Percentiles rank a stretch among this genome's conserved stretches.
Evolutionary conservation across 2,797 vertebrate species (phyloP).

Genomic region (Bovichtus diacanthus): DNA sequence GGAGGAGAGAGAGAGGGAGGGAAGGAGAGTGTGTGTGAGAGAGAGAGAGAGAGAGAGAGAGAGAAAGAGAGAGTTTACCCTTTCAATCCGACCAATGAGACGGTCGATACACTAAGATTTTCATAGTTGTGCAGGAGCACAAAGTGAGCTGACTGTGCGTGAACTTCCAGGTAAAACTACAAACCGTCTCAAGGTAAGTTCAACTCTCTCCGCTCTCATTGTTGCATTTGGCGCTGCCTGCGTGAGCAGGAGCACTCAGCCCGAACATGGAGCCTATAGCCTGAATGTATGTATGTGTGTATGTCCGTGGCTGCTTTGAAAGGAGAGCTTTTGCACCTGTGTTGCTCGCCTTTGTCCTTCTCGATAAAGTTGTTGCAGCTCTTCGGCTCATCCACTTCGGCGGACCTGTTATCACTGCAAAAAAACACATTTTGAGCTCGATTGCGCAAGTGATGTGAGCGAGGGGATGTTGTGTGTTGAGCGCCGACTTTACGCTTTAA

Average conservation of each 20-base stretch:
- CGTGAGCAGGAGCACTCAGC: slow-evolving; percentile 37
- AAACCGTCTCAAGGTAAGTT: slow-evolving; percentile 74
- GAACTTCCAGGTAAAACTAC: slow-evolving; percentile 77
- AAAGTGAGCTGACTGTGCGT: slow-evolving; percentile 64
- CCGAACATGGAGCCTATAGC: slow-evolving; percentile 69
- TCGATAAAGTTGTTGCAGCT: slow-evolving; percentile 43
- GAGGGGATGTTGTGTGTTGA: slow-evolving; percentile 53
- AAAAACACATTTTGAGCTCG: slow-evolving; percentile 50
- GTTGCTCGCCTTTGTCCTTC: slow-evolving; percentile 65
- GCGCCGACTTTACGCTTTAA: slow-evolving; percentile 55
- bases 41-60: slow-evolving; percentile 26
- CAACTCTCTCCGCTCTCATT: neutral
- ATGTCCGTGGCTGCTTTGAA: slow-evolving; percentile 31
- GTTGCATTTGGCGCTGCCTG: slow-evolving; percentile 49
- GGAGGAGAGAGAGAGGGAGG: slow-evolving; percentile 41
- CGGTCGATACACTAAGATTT: slow-evolving; percentile 73
- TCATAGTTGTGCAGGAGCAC: slow-evolving; percentile 75
- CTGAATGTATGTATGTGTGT: slow-evolving; percentile 23
- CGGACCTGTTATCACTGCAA: slow-evolving; percentile 54
- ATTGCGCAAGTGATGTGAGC: slow-evolving; percentile 79
- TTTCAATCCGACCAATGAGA: slow-evolving; percentile 78
- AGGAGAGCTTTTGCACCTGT: slow-evolving; percentile 77
- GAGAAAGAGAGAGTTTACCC: slow-evolving; percentile 66
- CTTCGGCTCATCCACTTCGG: slow-evolving; percentile 33
- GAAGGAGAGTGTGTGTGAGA: slow-evolving; percentile 21